Evolutionary conservation across 2,797 vertebrate genomes (phyloP).

Genomic region (Hydrophis major): DNA sequence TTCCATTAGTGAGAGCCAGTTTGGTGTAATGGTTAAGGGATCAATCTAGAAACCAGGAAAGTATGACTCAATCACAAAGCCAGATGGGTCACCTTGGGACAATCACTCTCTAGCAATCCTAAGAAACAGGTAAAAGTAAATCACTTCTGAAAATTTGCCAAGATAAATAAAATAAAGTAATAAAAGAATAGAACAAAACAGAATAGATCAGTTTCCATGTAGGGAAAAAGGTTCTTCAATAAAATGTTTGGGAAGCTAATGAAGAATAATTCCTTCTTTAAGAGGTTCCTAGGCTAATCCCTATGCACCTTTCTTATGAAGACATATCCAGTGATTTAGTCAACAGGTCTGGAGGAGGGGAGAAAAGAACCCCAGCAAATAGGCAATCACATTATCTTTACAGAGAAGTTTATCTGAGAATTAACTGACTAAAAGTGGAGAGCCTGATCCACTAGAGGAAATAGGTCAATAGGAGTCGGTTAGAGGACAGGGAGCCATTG

Average conservation of each 20-base stretch:
- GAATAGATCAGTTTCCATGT: neutral
- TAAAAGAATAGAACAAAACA: no score
- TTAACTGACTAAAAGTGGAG: slow-evolving; percentile 58
- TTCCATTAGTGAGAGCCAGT: neutral
- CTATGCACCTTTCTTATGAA: slow-evolving; percentile 23
- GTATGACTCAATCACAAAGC: neutral
- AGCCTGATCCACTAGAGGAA: slow-evolving; percentile 41
- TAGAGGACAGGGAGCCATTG: slow-evolving; percentile 41
- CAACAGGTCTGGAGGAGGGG: neutral
- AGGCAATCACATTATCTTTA: slow-evolving; percentile 12
- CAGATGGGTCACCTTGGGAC: neutral
- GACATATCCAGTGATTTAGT: slow-evolving; percentile 32
- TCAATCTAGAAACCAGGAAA: neutral
- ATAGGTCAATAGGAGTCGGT: slow-evolving; percentile 53
- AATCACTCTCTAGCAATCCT: neutral
- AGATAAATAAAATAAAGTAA: neutral
- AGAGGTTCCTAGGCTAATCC: neutral
- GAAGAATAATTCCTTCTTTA: neutral
- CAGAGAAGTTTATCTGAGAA: slow-evolving; percentile 54
- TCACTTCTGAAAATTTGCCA: neutral
- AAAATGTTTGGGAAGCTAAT: slow-evolving; percentile 9
- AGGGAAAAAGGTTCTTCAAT: slow-evolving; percentile 14
- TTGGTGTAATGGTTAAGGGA: neutral
- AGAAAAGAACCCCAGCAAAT: neutral
- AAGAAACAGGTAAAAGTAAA: neutral